A percentile compares a stretch with the other conserved stretches of the same genome.
Evolutionary conservation across 2,113 vertebrate species (phyloP).

Genomic region (Chlorodrepanis virens): DNA sequence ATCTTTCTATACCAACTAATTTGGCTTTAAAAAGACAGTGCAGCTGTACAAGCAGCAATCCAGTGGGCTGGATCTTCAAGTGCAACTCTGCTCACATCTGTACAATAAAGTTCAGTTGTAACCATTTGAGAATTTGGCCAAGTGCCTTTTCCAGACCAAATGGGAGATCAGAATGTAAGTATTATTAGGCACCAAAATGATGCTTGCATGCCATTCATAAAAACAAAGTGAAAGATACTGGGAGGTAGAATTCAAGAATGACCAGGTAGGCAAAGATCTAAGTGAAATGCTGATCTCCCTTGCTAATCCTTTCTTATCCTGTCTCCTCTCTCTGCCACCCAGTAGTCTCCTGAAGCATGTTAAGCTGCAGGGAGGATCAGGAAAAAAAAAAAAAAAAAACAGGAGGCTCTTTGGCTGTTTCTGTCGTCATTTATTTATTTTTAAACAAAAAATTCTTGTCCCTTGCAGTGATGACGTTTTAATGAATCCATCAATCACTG

Average conservation of each 20-base stretch:
- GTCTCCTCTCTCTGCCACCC: not conserved
- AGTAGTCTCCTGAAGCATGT: not conserved
- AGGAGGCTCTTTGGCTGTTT: constrained; percentile 4
- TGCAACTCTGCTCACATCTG: not conserved
- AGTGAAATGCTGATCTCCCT: constrained; percentile 14
- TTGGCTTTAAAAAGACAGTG: constrained; percentile 11
- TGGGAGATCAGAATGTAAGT: not conserved
- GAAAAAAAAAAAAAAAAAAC: not conserved
- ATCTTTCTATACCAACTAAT: not conserved
- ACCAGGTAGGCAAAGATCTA: constrained; percentile 1
- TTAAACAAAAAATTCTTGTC: constrained; percentile 34
- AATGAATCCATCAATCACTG: constrained; percentile 56
- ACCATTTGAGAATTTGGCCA: not conserved
- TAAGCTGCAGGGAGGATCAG: not conserved
- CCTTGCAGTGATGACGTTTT: not conserved
- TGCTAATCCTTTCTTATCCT: constrained; percentile 39
- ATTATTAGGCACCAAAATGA: not conserved
- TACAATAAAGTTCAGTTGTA: not conserved
- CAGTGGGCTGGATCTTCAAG: not conserved
- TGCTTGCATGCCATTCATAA: not conserved
- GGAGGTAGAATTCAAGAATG: not conserved
- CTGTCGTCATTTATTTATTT: constrained; percentile 61
- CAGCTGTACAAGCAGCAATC: constrained; percentile 17
- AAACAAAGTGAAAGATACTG: not conserved
- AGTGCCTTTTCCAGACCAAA: not conserved